Conservation (phyloP, 2,113 vertebrate species). For the Myiagra hebetior region DNA sequence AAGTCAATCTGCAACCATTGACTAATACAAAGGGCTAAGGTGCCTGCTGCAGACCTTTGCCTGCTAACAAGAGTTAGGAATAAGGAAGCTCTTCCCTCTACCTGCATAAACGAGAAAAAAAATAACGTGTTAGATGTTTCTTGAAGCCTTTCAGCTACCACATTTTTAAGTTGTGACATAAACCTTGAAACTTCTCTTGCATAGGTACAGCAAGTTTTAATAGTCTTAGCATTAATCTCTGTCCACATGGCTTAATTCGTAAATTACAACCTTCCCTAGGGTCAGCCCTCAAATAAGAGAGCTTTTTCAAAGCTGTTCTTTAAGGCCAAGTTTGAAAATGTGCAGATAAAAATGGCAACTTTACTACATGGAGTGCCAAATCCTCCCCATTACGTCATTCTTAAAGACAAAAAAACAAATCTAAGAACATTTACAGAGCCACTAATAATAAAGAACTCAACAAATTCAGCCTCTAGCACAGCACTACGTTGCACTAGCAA, state of each 20-base stretch:
- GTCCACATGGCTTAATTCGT: neutral
- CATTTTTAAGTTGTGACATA: neutral
- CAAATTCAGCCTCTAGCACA: neutral
- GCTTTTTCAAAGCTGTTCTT: neutral
- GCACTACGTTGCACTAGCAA: conserved; percentile 7
- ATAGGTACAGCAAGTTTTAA: neutral
- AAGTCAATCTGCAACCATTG: neutral
- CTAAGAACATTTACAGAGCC: neutral
- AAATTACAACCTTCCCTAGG: neutral
- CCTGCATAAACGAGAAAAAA: neutral
- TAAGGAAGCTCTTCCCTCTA: neutral
- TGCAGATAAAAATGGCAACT: neutral
- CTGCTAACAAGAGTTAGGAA: neutral
- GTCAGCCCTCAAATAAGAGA: neutral
- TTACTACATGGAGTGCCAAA: neutral
- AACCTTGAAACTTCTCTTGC: neutral
- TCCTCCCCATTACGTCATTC: neutral
- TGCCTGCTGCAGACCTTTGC: neutral
- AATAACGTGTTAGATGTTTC: neutral
- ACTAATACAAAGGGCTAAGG: neutral
- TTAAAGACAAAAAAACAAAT: neutral
- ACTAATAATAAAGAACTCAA: neutral
- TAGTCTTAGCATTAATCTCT: neutral
- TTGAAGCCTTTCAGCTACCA: neutral
- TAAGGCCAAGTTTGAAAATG: neutral